Base-by-base conservation (phyloP, 2,113 vertebrate species). In the Cyprinodon variegatus region DNA sequence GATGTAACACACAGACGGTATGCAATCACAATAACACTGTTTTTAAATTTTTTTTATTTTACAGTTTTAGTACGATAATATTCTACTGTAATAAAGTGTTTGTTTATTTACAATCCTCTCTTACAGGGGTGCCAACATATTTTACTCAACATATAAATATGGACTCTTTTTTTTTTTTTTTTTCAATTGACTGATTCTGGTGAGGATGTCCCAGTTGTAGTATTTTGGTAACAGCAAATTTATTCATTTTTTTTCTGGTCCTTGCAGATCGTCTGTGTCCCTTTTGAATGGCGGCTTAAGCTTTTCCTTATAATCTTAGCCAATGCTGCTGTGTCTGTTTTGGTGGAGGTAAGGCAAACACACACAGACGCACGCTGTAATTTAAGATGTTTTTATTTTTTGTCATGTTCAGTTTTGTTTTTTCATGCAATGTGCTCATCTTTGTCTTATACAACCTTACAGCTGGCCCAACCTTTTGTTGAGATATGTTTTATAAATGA, bases 251-350 rank as follows among this genome's bases (percentile, higher is more conserved):
- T 41, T 6, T 11, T 66, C 15, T 36, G 65, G 11, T 84, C 72
- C 75, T 0, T 83, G 9, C 91, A 99, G 97, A 95, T 99, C 38
- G 96, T 97, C 38, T 99, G 96, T 82, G 93, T 99, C 85, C 98
- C 98, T 0, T 86, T 93, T 68, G 84, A 94, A 45, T 99, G 98
- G 98, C 96, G 95, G 68, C 0, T 96, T 12, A 92, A 81, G 61
- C 91, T 99, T 75, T 89, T 98, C 65, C 0, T 96, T 68, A 91
- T 99, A 38, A 90, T 98, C 69, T 0, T 95, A 78, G 62, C 93
- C 78, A 99, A 99, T 85, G 92, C 96, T 61, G 50, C 88, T 40
- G 93, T 95, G 0, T 97, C 96, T 0, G 61, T 97, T 74, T 29
- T 96, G 77, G 89, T 93, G 0, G 98, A 99, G 97, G 98, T 99